Conservation (phyloP, 2,113 vertebrate genomes). For the Anhinga anhinga region DNA sequence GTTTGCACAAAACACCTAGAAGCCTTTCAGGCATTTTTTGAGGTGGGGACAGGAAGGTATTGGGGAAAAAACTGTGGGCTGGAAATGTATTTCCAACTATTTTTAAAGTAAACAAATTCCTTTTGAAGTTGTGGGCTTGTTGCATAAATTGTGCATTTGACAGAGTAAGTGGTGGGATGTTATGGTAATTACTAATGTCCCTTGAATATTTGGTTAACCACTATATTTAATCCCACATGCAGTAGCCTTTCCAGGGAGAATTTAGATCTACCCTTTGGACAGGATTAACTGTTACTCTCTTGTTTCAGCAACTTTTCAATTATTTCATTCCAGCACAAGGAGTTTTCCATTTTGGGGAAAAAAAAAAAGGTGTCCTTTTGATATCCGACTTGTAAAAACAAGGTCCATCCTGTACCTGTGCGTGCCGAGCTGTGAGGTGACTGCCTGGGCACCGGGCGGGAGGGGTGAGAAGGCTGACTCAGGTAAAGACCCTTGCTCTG, state of each 20-base stretch:
- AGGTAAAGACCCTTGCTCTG: background rate
- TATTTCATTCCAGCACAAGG: slow-evolving; percentile 64
- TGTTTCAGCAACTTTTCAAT: slow-evolving; percentile 71
- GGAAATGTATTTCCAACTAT: slow-evolving; percentile 67
- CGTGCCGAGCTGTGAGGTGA: background rate
- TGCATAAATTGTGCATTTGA: slow-evolving; percentile 70
- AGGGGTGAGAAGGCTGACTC: background rate
- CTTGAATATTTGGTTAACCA: slow-evolving; percentile 75
- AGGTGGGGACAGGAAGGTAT: slow-evolving; percentile 47
- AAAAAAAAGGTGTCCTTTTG: slow-evolving; percentile 13
- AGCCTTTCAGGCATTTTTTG: slow-evolving; percentile 40
- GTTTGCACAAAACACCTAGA: slow-evolving; percentile 38
- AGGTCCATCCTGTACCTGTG: background rate
- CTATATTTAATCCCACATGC: slow-evolving; percentile 61
- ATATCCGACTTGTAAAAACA: background rate
- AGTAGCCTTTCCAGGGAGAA: slow-evolving; percentile 69
- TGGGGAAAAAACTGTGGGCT: slow-evolving; percentile 44
- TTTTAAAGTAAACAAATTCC: slow-evolving; percentile 63
- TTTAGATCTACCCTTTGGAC: slow-evolving; percentile 69
- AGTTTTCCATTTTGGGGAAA: slow-evolving; percentile 53
- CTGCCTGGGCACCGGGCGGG: background rate
- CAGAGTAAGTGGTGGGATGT: slow-evolving; percentile 68
- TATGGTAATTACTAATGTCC: slow-evolving; percentile 73
- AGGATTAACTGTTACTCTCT: slow-evolving; percentile 74
- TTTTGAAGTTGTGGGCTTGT: slow-evolving; percentile 62